These are phyloP conservation scores for Asobara japonica DNA, from an alignment of 1,140 invertebrate species.

Conservation along the genomic window DNA sequence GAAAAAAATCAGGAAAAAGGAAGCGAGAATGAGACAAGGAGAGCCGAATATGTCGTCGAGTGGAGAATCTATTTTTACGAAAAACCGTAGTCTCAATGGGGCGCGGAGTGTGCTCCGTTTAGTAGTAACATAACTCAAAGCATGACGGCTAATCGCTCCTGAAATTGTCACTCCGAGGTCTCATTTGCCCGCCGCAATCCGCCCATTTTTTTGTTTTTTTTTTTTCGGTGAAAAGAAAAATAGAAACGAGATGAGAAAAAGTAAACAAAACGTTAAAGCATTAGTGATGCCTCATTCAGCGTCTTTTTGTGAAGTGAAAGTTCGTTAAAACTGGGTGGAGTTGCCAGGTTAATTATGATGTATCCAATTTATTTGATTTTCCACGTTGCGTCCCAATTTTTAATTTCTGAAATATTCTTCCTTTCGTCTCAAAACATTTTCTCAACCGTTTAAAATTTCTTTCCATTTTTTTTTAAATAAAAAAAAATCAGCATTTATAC, in stretches of 20 bases:
- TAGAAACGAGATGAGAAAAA: neutral
- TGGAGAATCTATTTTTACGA: conserved; percentile 54
- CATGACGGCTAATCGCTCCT: conserved; percentile 65
- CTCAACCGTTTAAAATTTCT: too few species aligned
- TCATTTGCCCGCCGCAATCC: conserved; percentile 46
- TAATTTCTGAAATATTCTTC: too few species aligned
- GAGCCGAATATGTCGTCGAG: conserved; percentile 30
- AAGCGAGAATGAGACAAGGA: conserved; percentile 4
- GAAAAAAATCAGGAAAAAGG: conserved; percentile 5
- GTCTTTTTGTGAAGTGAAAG: neutral
- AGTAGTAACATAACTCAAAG: conserved; percentile 60
- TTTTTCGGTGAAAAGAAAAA: conserved; percentile 33
- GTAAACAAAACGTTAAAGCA: conserved; percentile 33
- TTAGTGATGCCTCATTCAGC: conserved; percentile 7
- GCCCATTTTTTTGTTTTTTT: neutral
- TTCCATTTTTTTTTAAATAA: too few species aligned
- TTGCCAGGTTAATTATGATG: too few species aligned
- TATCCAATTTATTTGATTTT: too few species aligned
- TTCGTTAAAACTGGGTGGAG: neutral
- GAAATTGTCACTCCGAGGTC: conserved; percentile 62
- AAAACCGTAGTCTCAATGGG: conserved; percentile 48
- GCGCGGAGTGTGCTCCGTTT: conserved; percentile 52
- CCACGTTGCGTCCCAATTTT: too few species aligned
- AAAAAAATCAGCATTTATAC: too few species aligned
- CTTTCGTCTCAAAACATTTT: too few species aligned